These are phyloP conservation scores for Aproaerema taeniolella DNA, from an alignment of 2,888 invertebrate species.

Conservation along the genomic window DNA sequence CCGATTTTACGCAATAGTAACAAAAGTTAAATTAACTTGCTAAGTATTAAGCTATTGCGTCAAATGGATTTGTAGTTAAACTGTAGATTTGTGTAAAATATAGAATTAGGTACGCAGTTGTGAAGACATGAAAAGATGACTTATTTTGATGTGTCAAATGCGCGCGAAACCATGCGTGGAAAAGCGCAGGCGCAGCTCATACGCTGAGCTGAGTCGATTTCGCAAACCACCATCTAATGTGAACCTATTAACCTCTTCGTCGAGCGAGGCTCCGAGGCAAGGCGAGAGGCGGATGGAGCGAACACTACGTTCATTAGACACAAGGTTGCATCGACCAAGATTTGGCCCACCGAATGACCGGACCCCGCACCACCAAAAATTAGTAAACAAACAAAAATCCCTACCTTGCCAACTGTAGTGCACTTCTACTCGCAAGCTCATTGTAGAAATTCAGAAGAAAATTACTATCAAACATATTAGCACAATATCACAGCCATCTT, in stretches of 20 bases:
- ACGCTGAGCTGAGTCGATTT: constrained; percentile 57
- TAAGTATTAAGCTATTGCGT: too few species aligned
- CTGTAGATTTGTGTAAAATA: too few species aligned
- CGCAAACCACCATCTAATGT: constrained; percentile 76
- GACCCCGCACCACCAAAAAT: constrained; percentile 34
- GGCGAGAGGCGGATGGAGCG: constrained; percentile 72
- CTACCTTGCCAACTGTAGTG: constrained; percentile 75
- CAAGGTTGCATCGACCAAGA: constrained; percentile 54
- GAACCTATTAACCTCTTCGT: constrained; percentile 76
- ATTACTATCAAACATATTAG: constrained; percentile 74
- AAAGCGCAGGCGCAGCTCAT: constrained; percentile 57
- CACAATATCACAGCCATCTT: constrained; percentile 74
- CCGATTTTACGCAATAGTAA: constrained; percentile 37
- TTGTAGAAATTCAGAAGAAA: constrained; percentile 72
- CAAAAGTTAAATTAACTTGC: constrained; percentile 34
- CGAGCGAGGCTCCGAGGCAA: constrained; percentile 67
- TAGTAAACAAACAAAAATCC: constrained; percentile 61
- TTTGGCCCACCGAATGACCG: constrained; percentile 44
- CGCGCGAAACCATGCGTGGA: constrained; percentile 65
- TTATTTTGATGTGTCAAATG: constrained; percentile 38
- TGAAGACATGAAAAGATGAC: constrained; percentile 8
- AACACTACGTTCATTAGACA: constrained; percentile 70
- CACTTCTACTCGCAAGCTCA: constrained; percentile 74
- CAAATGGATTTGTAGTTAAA: too few species aligned
- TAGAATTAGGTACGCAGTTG: too few species aligned